These are phyloP conservation scores for Podotricha telesiphe DNA, from an alignment of 2,888 invertebrate species.

Conservation along the genomic window DNA sequence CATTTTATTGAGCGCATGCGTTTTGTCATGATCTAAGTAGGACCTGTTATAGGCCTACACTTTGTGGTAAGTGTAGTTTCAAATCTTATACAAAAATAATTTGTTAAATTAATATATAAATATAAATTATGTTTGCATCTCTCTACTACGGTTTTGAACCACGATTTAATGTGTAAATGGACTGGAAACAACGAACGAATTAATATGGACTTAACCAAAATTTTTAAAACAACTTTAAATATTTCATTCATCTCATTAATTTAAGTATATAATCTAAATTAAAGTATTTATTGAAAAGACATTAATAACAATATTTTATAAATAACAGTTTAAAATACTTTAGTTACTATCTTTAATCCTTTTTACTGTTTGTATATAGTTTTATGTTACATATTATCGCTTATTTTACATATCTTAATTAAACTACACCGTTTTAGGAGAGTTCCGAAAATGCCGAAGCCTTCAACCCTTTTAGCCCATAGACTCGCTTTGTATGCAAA, in stretches of 20 bases:
- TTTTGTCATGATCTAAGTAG: too few relatives aligned
- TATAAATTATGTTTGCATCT: not conserved
- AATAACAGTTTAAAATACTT: not conserved
- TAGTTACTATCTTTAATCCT: not conserved
- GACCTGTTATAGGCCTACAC: too few relatives aligned
- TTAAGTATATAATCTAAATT: too few relatives aligned
- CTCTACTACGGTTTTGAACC: not conserved
- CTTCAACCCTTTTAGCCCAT: conserved; percentile 60
- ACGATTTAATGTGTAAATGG: not conserved
- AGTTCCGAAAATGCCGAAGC: conserved; percentile 35
- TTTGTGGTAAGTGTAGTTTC: too few relatives aligned
- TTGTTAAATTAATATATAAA: too few relatives aligned
- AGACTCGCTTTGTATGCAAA: conserved; percentile 76
- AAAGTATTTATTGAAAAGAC: too few relatives aligned
- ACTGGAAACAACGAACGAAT: not conserved
- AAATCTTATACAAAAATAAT: too few relatives aligned
- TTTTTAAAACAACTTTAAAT: too few relatives aligned
- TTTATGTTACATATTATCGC: not conserved
- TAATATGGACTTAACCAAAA: not conserved
- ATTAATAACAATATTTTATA: too few relatives aligned
- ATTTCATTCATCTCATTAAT: too few relatives aligned
- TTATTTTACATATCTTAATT: conserved; percentile 29
- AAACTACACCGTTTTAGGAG: conserved; percentile 32
- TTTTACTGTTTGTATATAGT: not conserved
- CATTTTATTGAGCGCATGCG: not conserved